phyloP scores from a whole-genome alignment of 2,113 vertebrate species.

The Trichomycterus rosablanca region DNA sequence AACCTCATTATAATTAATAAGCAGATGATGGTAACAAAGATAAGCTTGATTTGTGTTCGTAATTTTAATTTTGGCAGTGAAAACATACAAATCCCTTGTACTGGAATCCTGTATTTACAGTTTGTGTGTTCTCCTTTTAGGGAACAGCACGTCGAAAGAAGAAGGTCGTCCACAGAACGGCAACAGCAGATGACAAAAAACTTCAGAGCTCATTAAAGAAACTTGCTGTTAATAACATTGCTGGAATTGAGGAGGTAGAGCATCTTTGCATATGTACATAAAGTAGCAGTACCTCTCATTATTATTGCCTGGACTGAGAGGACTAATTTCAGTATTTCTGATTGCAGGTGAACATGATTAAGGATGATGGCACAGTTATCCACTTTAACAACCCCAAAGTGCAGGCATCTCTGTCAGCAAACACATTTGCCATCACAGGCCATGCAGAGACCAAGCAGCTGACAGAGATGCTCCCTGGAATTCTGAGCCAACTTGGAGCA shows the following conservation, averaged over 20 bases:
- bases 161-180: conserved; percentile 98
- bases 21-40: not conserved
- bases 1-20: not conserved
- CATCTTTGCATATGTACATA: no score
- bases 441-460: conserved; percentile 96
- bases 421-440: conserved; percentile 96
- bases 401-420: conserved; percentile 94
- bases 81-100: not conserved
- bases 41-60: not conserved
- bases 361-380: conserved; percentile 96
- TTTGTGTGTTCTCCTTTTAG: conserved; percentile 55
- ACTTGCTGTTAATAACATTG: conserved; percentile 95
- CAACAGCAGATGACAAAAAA: conserved; percentile 97
- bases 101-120: conserved; percentile 23
- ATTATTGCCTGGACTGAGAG: no score
- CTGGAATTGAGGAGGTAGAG: conserved; percentile 94
- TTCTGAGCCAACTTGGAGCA: conserved; percentile 96
- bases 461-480: conserved; percentile 98
- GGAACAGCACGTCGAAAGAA: conserved; percentile 98
- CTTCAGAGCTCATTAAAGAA: conserved; percentile 98
- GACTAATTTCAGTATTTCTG: no score
- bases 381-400: conserved; percentile 99
- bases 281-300: no score
- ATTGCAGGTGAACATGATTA: conserved; percentile 96
- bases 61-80: not conserved